Evolutionary conservation across 2,888 invertebrate genomes (phyloP), one percentile per base, ranked within the genome.

Genomic region (Tuberolachnus salignus): DNA sequence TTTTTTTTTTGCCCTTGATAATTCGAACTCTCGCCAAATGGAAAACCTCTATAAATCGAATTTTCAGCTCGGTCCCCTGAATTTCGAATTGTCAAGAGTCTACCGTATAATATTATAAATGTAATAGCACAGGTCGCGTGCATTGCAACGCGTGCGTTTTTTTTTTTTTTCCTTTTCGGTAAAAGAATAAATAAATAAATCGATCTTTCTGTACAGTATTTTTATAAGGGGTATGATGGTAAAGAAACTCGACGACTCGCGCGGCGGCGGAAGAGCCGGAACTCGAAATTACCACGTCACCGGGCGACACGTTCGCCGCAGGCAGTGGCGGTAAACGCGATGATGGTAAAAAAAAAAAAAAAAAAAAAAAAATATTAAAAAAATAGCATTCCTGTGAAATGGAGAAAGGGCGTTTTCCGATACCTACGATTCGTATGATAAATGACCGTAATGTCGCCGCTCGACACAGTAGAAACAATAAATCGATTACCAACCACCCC

Each of bases 361-460:
- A n/a, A n/a, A n/a, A n/a, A n/a, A n/a, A n/a, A n/a, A n/a, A n/a
- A n/a, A n/a, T n/a, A n/a, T n/a, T n/a, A n/a, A n/a, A n/a, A n/a
- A 55, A 55, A 42, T 55, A 70, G 42, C 55, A 42, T 42, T 42
- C 51, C 19, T 11, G 63, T 73, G 34, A 63, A 26, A 73, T 51
- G 73, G 73, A n/a, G n/a, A 51, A 46, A 42, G 51, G 61, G 63
- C 73, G 59, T 73, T 73, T 63, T 63, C 63, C 63, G 73, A 73
- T 73, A 73, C 34, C 34, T n/a, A n/a, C 6, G 34, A 14, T 42
- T 73, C n/a, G n/a, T 63, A 73, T 73, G 73, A 73, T 73, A 73
- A 73, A 73, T 63, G 73, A 73, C 63, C 63, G 19, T 6, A 16
- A 42, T 63, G 63, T 63, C 51, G 21, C n/a, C 61, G 10, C 21